Evolutionary conservation across 1,140 invertebrate genomes (phyloP).

Genomic region (Lithobius niger): DNA sequence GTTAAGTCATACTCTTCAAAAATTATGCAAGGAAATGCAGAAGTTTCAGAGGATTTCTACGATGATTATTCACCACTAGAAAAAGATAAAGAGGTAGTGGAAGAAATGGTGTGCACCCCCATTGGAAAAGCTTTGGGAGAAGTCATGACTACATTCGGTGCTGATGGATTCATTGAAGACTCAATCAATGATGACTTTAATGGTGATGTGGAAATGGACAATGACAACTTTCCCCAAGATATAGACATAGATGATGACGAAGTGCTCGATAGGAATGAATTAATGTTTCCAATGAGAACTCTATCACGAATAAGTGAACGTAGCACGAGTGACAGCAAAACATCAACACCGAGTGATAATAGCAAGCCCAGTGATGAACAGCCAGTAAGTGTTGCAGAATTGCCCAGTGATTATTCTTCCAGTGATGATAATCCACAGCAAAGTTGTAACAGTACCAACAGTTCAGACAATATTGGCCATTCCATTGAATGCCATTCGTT

Average conservation of each 20-base stretch:
- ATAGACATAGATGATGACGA: constrained; percentile 25
- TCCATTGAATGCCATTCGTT: background rate
- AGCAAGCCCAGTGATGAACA: background rate
- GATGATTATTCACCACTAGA: too few species aligned
- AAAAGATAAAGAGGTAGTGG: background rate
- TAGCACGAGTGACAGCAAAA: constrained; percentile 48
- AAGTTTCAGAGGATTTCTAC: too few species aligned
- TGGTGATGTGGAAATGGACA: constrained; percentile 52
- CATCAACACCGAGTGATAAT: background rate
- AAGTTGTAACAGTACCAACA: background rate
- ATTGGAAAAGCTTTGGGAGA: background rate
- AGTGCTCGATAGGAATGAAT: constrained; percentile 83
- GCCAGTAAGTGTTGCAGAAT: background rate
- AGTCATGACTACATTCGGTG: background rate
- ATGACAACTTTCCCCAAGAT: constrained; percentile 45
- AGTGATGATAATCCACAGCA: background rate
- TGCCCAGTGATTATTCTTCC: constrained; percentile 6
- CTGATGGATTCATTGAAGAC: background rate
- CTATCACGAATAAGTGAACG: constrained; percentile 71
- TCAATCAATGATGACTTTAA: background rate
- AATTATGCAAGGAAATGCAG: too few species aligned
- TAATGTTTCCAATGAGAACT: constrained; percentile 48
- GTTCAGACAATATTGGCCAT: background rate
- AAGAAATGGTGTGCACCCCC: background rate
- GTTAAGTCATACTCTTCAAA: too few species aligned